Conservation (phyloP, 1,140 invertebrate genomes). For the Medauroidea extradentata region DNA sequence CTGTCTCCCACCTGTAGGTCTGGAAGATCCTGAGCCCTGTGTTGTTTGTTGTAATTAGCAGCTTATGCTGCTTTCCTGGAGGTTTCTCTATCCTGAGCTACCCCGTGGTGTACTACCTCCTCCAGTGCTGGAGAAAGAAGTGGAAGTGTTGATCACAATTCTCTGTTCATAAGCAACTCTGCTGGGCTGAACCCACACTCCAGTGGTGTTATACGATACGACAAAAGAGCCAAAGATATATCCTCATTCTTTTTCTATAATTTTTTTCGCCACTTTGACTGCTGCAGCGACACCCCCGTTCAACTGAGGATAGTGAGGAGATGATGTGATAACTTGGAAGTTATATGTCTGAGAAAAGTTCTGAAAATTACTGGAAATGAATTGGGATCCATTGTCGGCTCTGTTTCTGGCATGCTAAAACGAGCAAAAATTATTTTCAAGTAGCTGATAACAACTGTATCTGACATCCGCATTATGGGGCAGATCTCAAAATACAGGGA, state of each 20-base stretch:
- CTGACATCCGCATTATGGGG: conserved; percentile 14
- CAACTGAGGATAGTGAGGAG: conserved; percentile 10
- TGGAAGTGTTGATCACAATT: conserved; percentile 23
- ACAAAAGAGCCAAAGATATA: conserved; percentile 23
- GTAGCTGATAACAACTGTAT: conserved; percentile 18
- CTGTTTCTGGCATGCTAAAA: conserved; percentile 22
- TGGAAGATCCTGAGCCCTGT: too few species aligned
- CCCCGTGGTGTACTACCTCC: not conserved
- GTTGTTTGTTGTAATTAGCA: too few species aligned
- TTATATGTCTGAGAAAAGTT: conserved; percentile 22
- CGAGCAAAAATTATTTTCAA: conserved; percentile 25
- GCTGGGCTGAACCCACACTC: conserved; percentile 28
- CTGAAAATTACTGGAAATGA: conserved; percentile 18
- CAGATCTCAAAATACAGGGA: conserved; percentile 27
- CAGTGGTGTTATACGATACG: conserved; percentile 30
- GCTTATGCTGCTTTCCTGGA: too few species aligned
- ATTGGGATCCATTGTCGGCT: conserved; percentile 14
- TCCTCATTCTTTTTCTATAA: conserved; percentile 25
- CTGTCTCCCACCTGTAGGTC: too few species aligned
- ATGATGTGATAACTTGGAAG: conserved; percentile 25
- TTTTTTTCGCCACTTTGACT: conserved; percentile 24
- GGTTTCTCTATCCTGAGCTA: too few species aligned
- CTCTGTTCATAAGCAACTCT: too few species aligned
- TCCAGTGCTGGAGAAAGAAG: conserved; percentile 12
- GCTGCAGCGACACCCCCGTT: not conserved